phyloP scores from a whole-genome alignment of 2,888 invertebrate genomes.

The Cerastoderma edule region DNA sequence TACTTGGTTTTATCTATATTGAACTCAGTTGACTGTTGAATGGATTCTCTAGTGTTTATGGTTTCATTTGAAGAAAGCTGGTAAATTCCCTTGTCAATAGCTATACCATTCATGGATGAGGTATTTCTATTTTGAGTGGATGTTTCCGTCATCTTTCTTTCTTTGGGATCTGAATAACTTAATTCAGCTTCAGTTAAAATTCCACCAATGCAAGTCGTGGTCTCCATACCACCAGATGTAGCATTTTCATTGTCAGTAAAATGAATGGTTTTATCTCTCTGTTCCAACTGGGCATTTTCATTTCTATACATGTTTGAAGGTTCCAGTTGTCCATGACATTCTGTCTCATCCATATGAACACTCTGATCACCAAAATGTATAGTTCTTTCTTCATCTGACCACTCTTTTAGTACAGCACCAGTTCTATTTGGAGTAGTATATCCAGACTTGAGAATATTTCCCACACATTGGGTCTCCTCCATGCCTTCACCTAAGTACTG shows the following conservation, averaged over 20 bases:
- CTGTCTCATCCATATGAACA: not conserved
- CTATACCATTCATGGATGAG: too few relatives aligned
- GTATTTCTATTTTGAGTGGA: too few relatives aligned
- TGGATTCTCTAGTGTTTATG: too few relatives aligned
- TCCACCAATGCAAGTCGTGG: constrained; percentile 25
- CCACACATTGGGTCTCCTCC: constrained; percentile 14
- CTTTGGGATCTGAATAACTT: too few relatives aligned
- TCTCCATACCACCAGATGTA: constrained; percentile 1
- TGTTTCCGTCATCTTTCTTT: too few relatives aligned
- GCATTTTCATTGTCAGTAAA: not conserved
- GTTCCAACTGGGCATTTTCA: too few relatives aligned
- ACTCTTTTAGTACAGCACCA: not conserved
- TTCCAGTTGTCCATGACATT: not conserved
- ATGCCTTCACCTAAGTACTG: constrained; percentile 7
- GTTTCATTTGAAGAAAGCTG: too few relatives aligned
- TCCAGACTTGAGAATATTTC: constrained; percentile 2
- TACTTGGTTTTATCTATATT: constrained; percentile 25
- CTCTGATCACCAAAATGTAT: not conserved
- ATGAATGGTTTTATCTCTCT: constrained; percentile 1
- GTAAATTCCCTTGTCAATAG: too few relatives aligned
- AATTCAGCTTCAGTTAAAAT: too few relatives aligned
- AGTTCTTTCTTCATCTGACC: not conserved
- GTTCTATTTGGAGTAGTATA: not conserved
- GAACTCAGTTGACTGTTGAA: not conserved
- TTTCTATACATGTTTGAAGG: not conserved